Evolutionary conservation across 1,140 invertebrate genomes (phyloP), one percentile per base, ranked within the genome.

Genomic region (Papilio helenus): DNA sequence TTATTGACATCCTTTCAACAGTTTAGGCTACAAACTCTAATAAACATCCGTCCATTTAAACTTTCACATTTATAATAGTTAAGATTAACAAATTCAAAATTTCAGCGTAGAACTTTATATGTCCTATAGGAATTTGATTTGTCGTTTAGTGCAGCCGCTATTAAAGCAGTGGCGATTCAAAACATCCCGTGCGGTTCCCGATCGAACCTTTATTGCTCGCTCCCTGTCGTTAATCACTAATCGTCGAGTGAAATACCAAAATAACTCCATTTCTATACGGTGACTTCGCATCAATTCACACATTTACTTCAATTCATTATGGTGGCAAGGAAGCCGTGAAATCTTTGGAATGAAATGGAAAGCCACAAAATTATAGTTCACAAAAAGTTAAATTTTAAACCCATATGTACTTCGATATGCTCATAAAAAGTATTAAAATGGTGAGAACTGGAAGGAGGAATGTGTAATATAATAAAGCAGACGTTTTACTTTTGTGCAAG

Each of bases 91-190:
- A 34, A 29, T 12, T 76, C 51, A 76, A 29, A 29, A 68, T 68
- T 14, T 34, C 26, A 79, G 61, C 10, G 26, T 9, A 26, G 68
- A 72, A 68, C 23, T 74, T 61, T 72, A 76, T 76, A 83, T 81
- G 84, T 83, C 83, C 83, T 86, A 86, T 84, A 84, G 87, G 86
- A 89, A 88, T 88, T 87, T 91, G 91, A 93, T 92, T 93, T 89
- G 92, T 92, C 86, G 90, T 84, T 86, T 86, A 93, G 91, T 92
- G 91, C 89, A 86, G 88, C 51, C 76, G 85, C 87, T 84, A 88
- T 92, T 92, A 93, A 93, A 92, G 81, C 84, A 84, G 83, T 88
- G 83, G 87, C 91, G 86, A 92, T 93, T 91, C 92, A 92, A 92
- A 94, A 94, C 92, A 94, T 94, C 92, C 92, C 90, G 92, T 90